A percentile compares a stretch with the other conserved stretches of the same genome.
Conservation (phyloP, 23 tunicate species). For the Clavelina lepadiformis region DNA sequence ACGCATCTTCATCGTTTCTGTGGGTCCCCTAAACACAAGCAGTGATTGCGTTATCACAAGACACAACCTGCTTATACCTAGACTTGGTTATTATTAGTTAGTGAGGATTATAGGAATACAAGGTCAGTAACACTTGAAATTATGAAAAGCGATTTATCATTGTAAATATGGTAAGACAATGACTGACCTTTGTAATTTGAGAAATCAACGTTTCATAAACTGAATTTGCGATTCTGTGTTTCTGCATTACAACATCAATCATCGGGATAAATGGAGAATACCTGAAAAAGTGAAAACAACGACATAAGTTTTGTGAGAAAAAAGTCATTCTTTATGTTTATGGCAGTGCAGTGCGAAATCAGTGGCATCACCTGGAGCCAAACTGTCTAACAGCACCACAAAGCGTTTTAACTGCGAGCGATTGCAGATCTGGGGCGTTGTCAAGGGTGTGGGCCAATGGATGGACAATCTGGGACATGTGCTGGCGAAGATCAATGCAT, state of each 20-base stretch:
- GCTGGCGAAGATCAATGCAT: slow-evolving; percentile 78
- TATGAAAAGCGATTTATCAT: neutral
- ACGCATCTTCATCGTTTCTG: slow-evolving; percentile 36
- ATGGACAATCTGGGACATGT: slow-evolving; percentile 78
- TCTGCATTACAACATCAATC: slow-evolving; percentile 45
- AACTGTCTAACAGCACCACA: slow-evolving; percentile 56
- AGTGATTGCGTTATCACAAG: neutral
- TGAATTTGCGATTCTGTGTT: slow-evolving; percentile 49
- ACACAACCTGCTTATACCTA: neutral
- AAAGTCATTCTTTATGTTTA: neutral
- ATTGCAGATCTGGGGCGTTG: slow-evolving; percentile 48
- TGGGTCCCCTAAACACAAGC: slow-evolving; percentile 3
- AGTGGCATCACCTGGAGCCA: slow-evolving; percentile 57
- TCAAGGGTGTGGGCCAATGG: slow-evolving; percentile 52
- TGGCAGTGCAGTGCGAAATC: neutral
- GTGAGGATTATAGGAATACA: neutral
- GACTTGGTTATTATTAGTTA: neutral
- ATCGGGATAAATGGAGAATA: slow-evolving; percentile 49
- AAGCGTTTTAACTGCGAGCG: slow-evolving; percentile 41
- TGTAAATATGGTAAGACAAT: neutral
- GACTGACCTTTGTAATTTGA: slow-evolving; percentile 54
- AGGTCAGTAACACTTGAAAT: neutral
- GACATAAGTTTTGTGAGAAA: neutral
- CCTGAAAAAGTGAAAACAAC: slow-evolving; percentile 16
- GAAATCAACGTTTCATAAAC: slow-evolving; percentile 55